Evolutionary conservation across 2,888 invertebrate species (phyloP).

Genomic region (Aphidoletes aphidimyza): DNA sequence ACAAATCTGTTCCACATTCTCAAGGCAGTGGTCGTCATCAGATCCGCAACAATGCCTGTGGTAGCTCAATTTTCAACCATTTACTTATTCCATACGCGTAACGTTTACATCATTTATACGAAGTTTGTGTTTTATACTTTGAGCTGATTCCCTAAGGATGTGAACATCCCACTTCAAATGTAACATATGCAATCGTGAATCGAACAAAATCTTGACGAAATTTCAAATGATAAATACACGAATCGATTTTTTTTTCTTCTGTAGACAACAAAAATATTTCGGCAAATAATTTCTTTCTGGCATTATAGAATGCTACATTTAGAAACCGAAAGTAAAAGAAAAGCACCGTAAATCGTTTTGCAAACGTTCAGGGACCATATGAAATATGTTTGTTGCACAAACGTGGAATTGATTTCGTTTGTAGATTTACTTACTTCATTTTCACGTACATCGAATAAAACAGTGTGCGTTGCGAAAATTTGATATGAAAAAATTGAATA

Average conservation of each 20-base stretch:
- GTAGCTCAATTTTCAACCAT: not conserved
- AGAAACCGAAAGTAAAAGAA: too few relatives aligned
- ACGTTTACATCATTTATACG: not conserved
- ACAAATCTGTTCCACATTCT: too few relatives aligned
- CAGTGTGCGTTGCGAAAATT: not conserved
- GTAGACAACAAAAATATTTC: not conserved
- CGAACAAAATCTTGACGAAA: not conserved
- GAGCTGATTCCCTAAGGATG: not conserved
- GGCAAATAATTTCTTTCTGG: not conserved
- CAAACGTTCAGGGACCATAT: not conserved
- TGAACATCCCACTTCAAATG: not conserved
- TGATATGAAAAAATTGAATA: not conserved
- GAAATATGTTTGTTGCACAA: not conserved
- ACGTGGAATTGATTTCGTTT: not conserved
- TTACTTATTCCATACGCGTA: not conserved
- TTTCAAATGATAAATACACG: not conserved
- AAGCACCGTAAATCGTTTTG: not conserved
- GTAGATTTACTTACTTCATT: not conserved
- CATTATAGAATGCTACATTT: too few relatives aligned
- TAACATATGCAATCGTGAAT: slow-evolving; percentile 14
- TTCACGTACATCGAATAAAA: not conserved
- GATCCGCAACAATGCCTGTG: not conserved
- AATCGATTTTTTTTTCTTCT: slow-evolving; percentile 1
- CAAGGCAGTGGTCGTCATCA: too few relatives aligned
- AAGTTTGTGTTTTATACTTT: not conserved